A percentile compares a stretch with the other conserved stretches of the same genome.
Evolutionary conservation across 2,888 invertebrate genomes (phyloP).

Genomic region (Temnothorax ravouxi): DNA sequence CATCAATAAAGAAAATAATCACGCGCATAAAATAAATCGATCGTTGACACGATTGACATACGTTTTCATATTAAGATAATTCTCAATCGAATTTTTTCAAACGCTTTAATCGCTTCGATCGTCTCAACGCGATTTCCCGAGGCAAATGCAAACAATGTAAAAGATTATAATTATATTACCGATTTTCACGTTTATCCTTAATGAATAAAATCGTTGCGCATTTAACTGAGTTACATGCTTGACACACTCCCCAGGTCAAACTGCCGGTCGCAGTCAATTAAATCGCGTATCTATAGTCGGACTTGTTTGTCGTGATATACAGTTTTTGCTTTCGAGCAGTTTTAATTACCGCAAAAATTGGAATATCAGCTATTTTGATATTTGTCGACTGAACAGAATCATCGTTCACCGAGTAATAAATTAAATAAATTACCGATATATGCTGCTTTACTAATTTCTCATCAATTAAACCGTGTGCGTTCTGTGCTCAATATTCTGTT

Average conservation of each 20-base stretch:
- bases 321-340: background rate
- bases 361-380: slow-evolving; percentile 8
- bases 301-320: background rate
- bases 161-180: background rate
- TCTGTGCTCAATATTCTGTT: background rate
- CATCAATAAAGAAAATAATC: background rate
- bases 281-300: background rate
- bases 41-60: background rate
- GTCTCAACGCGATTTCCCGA: background rate
- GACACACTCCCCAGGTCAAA: background rate
- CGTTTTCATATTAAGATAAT: background rate
- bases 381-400: background rate
- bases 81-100: background rate
- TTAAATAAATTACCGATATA: slow-evolving; percentile 8
- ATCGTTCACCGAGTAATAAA: background rate
- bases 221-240: background rate
- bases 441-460: background rate
- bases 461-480: background rate
- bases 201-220: background rate
- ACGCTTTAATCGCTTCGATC: background rate
- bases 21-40: slow-evolving; percentile 2
- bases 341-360: slow-evolving; percentile 29
- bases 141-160: background rate
- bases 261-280: background rate
- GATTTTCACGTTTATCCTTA: background rate